Base-by-base conservation (phyloP, 2,797 vertebrate genomes). In the Semotilus atromaculatus region DNA sequence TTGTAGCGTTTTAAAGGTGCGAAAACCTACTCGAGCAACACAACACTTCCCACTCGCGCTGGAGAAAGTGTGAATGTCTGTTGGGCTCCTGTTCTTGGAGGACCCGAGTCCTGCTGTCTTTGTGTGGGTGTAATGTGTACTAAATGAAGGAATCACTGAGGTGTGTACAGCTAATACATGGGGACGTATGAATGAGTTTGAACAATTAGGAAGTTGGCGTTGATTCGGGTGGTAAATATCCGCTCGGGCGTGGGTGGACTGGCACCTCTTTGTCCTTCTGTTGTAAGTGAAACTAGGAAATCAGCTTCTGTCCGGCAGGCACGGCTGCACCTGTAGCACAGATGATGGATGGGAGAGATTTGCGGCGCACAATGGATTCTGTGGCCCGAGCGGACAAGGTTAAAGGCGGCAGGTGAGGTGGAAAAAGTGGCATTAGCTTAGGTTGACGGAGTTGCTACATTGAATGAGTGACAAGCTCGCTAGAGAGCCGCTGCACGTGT, bases 341-440 rank as follows among this genome's bases (percentile, higher is more conserved):
- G 73, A 64, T 86, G 84, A 88, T 82, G 77, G 85, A 72, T 74
- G 67, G 26, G 86, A 88, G 85, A 71, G 77, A 64, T 70, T 84
- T 75, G 68, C 48, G 51, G 23, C 18, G 78, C 87, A 66, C 80
- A 83, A 83, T 79, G 36, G 80, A 86, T 83, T 86, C 80, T 82
- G 87, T 88, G 86, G 79, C 64, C 88, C 80, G 64, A 77, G 34
- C 67, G 66, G 76, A 51, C 51, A 70, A 85, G 73, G 86, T 85
- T 91, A 88, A 90, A 88, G 83, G 85, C 82, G 89, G 79, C 88
- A 87, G 86, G 70, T 84, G 86, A 88, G 82, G 75, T n/a, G 60
- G 82, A 79, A 86, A 89, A 86, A 80, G 83, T 76, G 60, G 79
- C 89, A 87, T 91, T 87, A 91, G 85, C 79, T 86, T 48, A 84